phyloP scores from a whole-genome alignment of 2,113 vertebrate genomes.

The Dasypus novemcinctus region DNA sequence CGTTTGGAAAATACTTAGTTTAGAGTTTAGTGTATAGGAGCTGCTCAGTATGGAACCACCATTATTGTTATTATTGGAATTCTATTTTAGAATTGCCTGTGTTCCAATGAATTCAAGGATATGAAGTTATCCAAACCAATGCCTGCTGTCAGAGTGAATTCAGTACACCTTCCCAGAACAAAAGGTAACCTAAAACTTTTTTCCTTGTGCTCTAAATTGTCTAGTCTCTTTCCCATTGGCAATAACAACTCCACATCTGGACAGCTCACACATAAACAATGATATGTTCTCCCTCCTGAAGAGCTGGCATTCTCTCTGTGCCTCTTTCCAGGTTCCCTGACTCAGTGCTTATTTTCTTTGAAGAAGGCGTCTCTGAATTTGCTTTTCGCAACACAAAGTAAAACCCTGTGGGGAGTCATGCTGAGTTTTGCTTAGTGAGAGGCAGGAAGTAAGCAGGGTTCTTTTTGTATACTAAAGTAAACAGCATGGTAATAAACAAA shows the following conservation, averaged over 20 bases:
- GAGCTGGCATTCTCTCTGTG: conserved; percentile 20
- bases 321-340: background rate
- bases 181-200: background rate
- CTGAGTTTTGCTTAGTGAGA: conserved; percentile 40
- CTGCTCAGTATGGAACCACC: background rate
- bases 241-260: conserved; percentile 43
- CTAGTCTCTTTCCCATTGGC: conserved; percentile 14
- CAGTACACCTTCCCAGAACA: background rate
- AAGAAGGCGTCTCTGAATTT: conserved; percentile 54
- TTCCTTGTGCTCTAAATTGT: background rate
- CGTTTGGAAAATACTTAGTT: background rate
- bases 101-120: background rate
- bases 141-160: background rate
- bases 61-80: background rate
- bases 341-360: conserved; percentile 26
- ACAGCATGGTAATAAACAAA: conserved; percentile 48
- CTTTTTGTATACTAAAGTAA: conserved; percentile 42
- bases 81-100: background rate
- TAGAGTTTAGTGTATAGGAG: background rate
- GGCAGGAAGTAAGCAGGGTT: background rate
- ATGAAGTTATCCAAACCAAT: background rate
- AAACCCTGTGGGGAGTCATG: background rate
- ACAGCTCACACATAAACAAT: background rate
- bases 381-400: conserved; percentile 36
- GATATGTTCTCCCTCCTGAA: conserved; percentile 36